Evolutionary conservation across 2,797 vertebrate genomes (phyloP), one percentile per base, ranked within the genome.

Genomic region (Hoplostethus atlanticus): DNA sequence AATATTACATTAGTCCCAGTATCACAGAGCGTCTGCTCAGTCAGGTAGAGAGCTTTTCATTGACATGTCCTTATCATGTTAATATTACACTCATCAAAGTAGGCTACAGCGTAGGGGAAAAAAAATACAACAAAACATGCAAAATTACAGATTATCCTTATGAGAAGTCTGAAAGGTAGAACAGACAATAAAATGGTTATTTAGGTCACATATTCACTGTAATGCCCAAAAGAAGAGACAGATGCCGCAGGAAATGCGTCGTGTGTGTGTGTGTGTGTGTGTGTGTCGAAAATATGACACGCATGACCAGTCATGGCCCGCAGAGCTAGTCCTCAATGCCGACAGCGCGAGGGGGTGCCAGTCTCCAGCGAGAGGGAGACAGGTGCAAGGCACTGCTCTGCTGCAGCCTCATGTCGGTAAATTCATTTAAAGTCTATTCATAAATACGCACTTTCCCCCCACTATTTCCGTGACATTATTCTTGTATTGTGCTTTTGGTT

Each of bases 1-100:
- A 93, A 93, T 94, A 94, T 94, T 94, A 88, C 88, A 94, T 93
- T 91, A 93, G 86, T 90, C 46, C 64, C 80, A 81, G 87, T 81
- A 93, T 92, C 90, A 90, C 86, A 91, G 78, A 83, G 70, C 73
- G 76, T 86, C 84, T 91, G 86, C 88, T 91, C 86, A 84, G 85
- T 89, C 91, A 94, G 90, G 90, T 93, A 89, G 64, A 87, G 76
- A 83, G 83, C 77, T 88, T 91, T 91, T 91, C 88, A 88, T 86
- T 90, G 85, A 91, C 87, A 86, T 84, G 83, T 89, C 84, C 88
- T 91, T 87, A 86, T 88, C 87, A 88, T 92, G 90, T 91, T 92
- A 91, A 89, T 90, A 90, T 91, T 86, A 80, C 84, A 77, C 80
- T 89, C 88, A 93, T 92, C 91, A 93, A 92, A 92, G 88, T 81